phyloP scores from a whole-genome alignment of 2,888 invertebrate genomes.

The Octonoba sinensis region DNA sequence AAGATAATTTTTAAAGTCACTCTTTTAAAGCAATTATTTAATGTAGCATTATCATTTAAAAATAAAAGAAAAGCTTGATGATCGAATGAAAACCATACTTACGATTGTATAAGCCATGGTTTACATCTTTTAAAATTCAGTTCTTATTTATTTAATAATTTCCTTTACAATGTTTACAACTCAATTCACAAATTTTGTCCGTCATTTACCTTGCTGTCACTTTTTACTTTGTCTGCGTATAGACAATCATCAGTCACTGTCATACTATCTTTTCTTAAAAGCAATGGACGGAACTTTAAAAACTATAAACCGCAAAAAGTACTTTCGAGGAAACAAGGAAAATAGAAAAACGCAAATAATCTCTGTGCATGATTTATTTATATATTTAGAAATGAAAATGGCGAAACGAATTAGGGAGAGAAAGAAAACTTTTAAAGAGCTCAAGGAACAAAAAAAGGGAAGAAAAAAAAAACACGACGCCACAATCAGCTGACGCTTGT shows the following conservation, averaged over 20 bases:
- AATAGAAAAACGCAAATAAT: slow-evolving; percentile 4
- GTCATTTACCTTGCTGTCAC: slow-evolving; percentile 9
- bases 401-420: slow-evolving; percentile 17
- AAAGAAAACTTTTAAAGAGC: not conserved
- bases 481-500: slow-evolving; percentile 27
- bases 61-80: too few species aligned
- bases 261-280: slow-evolving; percentile 7
- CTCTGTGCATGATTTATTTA: slow-evolving; percentile 36
- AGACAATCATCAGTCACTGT: slow-evolving; percentile 26
- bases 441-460: not conserved
- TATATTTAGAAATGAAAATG: slow-evolving; percentile 27
- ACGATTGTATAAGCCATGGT: too few species aligned
- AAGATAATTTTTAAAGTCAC: too few species aligned
- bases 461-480: not conserved
- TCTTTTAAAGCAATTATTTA: too few species aligned
- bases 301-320: not conserved
- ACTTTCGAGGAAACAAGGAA: not conserved
- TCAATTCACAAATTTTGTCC: not conserved
- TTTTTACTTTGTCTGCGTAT: not conserved
- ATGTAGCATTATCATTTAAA: too few species aligned
- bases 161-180: too few species aligned
- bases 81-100: too few species aligned
- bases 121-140: too few species aligned
- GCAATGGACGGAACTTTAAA: not conserved
- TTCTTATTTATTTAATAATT: too few species aligned